A percentile compares a stretch with the other conserved stretches of the same genome.
These are phyloP conservation scores for Eristalis pertinax DNA, from an alignment of 2,888 invertebrate species.

Conservation along the genomic window DNA sequence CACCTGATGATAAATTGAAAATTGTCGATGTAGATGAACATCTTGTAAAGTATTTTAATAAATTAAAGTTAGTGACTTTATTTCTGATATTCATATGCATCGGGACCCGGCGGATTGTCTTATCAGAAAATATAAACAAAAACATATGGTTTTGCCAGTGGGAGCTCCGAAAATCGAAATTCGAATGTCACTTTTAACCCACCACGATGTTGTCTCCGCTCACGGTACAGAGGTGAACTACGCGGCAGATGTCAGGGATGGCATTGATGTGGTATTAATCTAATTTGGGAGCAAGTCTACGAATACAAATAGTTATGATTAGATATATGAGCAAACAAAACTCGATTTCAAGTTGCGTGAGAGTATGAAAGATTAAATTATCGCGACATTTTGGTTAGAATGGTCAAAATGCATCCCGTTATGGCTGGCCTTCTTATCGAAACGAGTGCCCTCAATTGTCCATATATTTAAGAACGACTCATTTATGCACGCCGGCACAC, in stretches of 20 bases:
- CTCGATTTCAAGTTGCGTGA: too few relatives aligned
- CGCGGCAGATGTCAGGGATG: too few relatives aligned
- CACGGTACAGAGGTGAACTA: too few relatives aligned
- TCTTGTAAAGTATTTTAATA: background rate
- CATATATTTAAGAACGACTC: rapidly evolving
- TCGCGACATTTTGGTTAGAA: too few relatives aligned
- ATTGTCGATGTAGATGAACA: constrained; percentile 53
- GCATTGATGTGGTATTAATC: too few relatives aligned
- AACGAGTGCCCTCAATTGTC: background rate
- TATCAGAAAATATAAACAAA: background rate
- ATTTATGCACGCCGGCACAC: background rate
- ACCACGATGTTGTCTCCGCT: background rate
- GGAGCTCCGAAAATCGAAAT: background rate
- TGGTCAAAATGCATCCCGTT: too few relatives aligned
- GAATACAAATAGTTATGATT: too few relatives aligned
- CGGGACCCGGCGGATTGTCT: background rate
- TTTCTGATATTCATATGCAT: constrained; percentile 17
- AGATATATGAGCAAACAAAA: too few relatives aligned
- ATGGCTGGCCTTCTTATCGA: background rate
- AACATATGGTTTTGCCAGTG: background rate
- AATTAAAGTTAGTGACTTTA: background rate
- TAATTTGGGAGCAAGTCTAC: too few relatives aligned
- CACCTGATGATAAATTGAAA: constrained; percentile 73
- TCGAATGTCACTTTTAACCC: background rate
- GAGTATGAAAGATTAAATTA: too few relatives aligned